Evolutionary conservation across 2,113 vertebrate species (phyloP).

Genomic region (Halcyon malimbica): DNA sequence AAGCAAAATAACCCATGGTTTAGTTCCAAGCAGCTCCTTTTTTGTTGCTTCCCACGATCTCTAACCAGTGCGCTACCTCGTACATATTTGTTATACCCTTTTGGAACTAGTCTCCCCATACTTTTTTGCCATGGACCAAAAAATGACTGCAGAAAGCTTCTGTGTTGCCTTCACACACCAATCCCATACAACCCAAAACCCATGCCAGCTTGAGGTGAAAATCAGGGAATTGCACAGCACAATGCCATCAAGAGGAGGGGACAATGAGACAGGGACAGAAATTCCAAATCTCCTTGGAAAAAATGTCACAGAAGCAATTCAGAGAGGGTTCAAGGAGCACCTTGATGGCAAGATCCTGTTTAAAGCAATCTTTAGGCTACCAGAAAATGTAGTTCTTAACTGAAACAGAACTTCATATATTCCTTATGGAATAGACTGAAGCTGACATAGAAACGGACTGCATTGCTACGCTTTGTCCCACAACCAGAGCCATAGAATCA

Average conservation of each 20-base stretch:
- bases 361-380: not conserved
- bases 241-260: not conserved
- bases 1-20: not conserved
- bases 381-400: not conserved
- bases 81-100: not conserved
- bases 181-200: not conserved
- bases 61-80: not conserved
- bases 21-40: not conserved
- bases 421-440: not conserved
- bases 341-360: not conserved
- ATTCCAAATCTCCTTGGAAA: not conserved
- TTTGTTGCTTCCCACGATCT: not conserved
- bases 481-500: not conserved
- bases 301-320: rapidly evolving
- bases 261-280: not conserved
- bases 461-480: not conserved
- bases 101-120: not conserved
- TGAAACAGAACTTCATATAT: not conserved
- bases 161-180: not conserved
- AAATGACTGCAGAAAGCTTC: not conserved
- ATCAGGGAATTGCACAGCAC: not conserved
- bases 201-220: not conserved
- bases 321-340: not conserved
- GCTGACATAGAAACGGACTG: rapidly evolving
- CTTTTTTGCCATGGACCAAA: not conserved